Evolutionary conservation across 2,888 invertebrate genomes (phyloP), one percentile per base, ranked within the genome.

Genomic region (Galeopsomyia nigrocyanea): DNA sequence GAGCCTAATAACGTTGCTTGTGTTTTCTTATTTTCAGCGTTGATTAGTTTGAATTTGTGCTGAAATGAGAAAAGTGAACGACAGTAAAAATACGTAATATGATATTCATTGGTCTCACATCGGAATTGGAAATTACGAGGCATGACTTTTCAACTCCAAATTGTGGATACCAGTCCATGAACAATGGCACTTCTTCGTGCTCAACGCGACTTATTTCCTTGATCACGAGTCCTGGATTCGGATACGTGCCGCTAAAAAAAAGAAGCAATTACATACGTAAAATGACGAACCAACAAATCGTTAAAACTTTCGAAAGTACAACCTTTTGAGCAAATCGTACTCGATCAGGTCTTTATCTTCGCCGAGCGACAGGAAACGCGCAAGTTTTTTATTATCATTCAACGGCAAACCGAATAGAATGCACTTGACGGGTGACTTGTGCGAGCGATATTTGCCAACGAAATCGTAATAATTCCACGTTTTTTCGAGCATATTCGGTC

Each of bases 1-100:
- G 94, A 93, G 0, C 92, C 93, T 39, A 92, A 86, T 47, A 89
- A 86, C 2, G 92, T 91, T n/a, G 90, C 88, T 71, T 91, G 87
- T n/a, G 91, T 91, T 88, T 90, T 90, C 69, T 90, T 90, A 0
- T 91, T 91, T 2, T 86, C 84, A 65, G 90, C 88, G 83, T 92
- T 91, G 62, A 92, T 84, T 60, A 92, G 85, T 83, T 92, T 93
- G 80, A 91, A 91, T 86, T 94, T 94, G 81, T 88, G 89, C 78
- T 78, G 69, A 62, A 71, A 77, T 57, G 17, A 22, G 21, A 9
- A 5, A 2, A 5, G 26, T 26, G 26, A 49, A 51, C 16, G n/a
- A 19, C 3, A 58, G 46, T 26, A n/a, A n/a, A n/a, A n/a, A n/a
- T n/a, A n/a, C n/a, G n/a, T n/a, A n/a, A n/a, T n/a, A n/a, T n/a